A percentile compares a stretch with the other conserved stretches of the same genome.
Evolutionary conservation across 2,888 invertebrate genomes (phyloP).

Genomic region (Aquatica leii): DNA sequence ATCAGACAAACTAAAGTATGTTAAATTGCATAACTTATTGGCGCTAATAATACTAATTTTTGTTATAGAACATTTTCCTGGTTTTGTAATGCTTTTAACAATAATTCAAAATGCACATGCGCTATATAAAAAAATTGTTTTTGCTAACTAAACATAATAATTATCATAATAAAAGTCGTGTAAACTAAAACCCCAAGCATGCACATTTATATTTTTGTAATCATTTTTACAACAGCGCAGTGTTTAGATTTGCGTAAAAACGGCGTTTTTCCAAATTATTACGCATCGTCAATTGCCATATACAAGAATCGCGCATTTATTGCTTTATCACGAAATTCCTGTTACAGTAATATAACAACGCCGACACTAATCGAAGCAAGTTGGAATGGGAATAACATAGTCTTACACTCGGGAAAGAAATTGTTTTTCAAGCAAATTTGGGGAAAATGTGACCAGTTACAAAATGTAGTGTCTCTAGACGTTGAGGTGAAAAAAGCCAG

Average conservation of each 20-base stretch:
- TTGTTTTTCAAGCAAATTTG: conserved; percentile 40
- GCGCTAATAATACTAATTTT: too few relatives aligned
- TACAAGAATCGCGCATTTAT: conserved; percentile 60
- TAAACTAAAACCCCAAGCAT: not conserved
- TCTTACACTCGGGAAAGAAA: conserved; percentile 14
- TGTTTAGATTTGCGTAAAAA: conserved; percentile 24
- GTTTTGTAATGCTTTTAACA: too few relatives aligned
- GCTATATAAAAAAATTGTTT: too few relatives aligned
- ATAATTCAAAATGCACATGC: too few relatives aligned
- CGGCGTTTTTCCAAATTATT: conserved; percentile 48
- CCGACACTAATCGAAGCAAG: conserved; percentile 58
- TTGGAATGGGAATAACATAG: conserved; percentile 51
- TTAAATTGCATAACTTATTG: too few relatives aligned
- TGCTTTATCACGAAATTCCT: conserved; percentile 56
- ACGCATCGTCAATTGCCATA: conserved; percentile 56
- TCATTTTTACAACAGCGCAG: not conserved
- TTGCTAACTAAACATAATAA: too few relatives aligned
- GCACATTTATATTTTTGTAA: not conserved
- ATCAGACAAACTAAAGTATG: too few relatives aligned
- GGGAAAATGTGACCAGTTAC: conserved; percentile 53
- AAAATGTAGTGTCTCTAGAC: conserved; percentile 57
- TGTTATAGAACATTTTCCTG: too few relatives aligned
- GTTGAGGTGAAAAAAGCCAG: conserved; percentile 56
- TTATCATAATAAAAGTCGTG: too few relatives aligned
- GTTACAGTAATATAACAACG: conserved; percentile 47